phyloP scores from a whole-genome alignment of 2,113 vertebrate species.

The Amphiprion percula region DNA sequence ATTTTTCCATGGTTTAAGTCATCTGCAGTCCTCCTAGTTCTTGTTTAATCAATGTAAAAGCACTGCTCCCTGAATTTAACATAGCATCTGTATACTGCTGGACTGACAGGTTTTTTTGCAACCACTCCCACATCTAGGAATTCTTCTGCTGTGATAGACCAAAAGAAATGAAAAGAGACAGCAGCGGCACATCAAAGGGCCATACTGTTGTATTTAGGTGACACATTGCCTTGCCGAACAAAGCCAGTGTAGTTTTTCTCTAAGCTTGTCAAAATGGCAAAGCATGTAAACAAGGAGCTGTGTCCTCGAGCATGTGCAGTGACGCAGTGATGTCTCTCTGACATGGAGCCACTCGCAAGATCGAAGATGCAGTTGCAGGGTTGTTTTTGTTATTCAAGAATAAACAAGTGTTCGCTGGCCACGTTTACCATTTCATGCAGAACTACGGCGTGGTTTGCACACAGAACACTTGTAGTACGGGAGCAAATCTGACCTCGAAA shows the following conservation, averaged over 20 bases:
- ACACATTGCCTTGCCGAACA: conserved; percentile 46
- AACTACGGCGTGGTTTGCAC: background rate
- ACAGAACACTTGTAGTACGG: background rate
- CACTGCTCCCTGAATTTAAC: background rate
- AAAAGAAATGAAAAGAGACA: conserved; percentile 18
- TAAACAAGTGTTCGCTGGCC: background rate
- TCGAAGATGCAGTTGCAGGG: background rate
- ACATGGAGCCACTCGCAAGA: background rate
- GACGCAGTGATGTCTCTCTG: conserved; percentile 22
- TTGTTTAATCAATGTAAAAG: conserved; percentile 4
- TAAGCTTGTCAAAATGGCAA: conserved; percentile 46
- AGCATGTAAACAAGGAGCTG: conserved; percentile 23
- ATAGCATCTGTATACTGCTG: background rate
- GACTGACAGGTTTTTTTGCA: background rate
- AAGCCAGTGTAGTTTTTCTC: conserved; percentile 36
- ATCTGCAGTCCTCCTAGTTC: conserved; percentile 8
- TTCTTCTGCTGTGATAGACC: conserved; percentile 19
- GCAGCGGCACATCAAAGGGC: conserved; percentile 17
- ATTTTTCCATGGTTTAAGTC: conserved; percentile 45
- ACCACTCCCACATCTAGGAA: background rate
- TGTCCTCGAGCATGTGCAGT: conserved; percentile 28
- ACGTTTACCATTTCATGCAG: background rate
- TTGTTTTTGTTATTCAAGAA: conserved; percentile 2
- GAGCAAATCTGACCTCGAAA: too few species aligned
- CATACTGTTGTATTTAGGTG: conserved; percentile 22